Evolutionary conservation across 1,140 invertebrate species (phyloP).

Genomic region (Panagrolaimus sp.): DNA sequence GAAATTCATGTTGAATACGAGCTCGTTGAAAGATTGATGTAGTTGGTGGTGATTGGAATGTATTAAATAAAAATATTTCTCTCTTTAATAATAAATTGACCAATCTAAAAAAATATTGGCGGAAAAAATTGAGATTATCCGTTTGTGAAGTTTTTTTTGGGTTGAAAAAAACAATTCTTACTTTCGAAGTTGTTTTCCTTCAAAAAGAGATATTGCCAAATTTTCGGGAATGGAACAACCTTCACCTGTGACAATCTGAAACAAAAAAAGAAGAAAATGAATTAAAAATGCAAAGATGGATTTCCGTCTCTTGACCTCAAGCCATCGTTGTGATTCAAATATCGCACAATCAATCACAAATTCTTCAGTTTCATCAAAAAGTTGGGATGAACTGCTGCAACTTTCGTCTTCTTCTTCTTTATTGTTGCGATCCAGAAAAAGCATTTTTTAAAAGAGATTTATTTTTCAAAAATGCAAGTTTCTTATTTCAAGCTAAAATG

Average conservation of each 20-base stretch:
- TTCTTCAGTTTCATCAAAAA: conserved; percentile 10
- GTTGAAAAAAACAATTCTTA: neutral
- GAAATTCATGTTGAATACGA: neutral
- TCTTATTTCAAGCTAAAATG: too few relatives aligned
- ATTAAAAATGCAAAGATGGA: too few relatives aligned
- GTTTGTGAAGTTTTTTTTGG: too few relatives aligned
- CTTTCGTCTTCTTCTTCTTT: too few relatives aligned
- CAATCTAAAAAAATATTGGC: neutral
- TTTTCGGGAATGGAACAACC: neutral
- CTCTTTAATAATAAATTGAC: neutral
- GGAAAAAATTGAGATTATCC: neutral
- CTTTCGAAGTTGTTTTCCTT: conserved; percentile 8
- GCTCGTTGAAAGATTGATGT: neutral
- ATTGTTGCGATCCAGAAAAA: too few relatives aligned
- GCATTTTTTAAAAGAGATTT: too few relatives aligned
- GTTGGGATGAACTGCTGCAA: too few relatives aligned
- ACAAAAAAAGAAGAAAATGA: neutral
- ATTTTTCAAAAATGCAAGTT: too few relatives aligned
- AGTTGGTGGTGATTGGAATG: neutral
- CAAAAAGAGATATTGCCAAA: neutral
- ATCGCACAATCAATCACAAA: neutral
- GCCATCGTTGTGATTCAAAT: conserved; percentile 9
- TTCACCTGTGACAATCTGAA: conserved; percentile 12
- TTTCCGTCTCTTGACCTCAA: neutral
- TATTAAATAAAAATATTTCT: conserved; percentile 7